Base-by-base conservation (phyloP, 2,888 invertebrate species). In the Augiades crinisus region DNA sequence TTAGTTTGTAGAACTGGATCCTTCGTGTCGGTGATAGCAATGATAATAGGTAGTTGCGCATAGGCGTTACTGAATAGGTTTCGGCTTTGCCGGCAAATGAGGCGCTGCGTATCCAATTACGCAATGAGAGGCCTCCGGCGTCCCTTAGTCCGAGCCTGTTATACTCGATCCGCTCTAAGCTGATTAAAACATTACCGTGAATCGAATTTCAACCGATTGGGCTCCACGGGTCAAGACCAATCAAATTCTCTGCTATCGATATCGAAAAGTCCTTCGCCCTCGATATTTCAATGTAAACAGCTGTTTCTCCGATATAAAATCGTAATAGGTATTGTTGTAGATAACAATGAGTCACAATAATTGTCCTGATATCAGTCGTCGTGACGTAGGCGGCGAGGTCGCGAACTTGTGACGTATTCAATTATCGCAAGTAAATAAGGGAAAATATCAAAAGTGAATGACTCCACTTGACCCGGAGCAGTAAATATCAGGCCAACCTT, bases 391-490 rank as follows among this genome's bases (percentile, higher is more conserved):
- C 43, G 43, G 46, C 51, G 63, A 70, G 73, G 68, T 74, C 73
- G 66, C 71, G 77, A 77, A 78, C 75, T 72, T 67, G 68, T 72
- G 70, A 74, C 73, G 74, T 75, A 75, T 76, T 76, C 73, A 80
- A 75, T 81, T 79, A 78, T 77, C 72, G 68, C 68, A 70, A 67
- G 68, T 44, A 56, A 66, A 70, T 68, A 69, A 72, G 72, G 74
- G 75, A 68, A 74, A 76, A 73, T 67, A 71, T 72, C 73, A 77
- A 81, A 81, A 80, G 85, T 81, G 78, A 86, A 84, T 75, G 80
- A 83, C 76, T 83, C 73, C 71, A 72, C 76, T 81, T 84, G 85
- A 84, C 83, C 80, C 76, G 75, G 73, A 78, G 78, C 73, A 72
- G 73, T 75, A 73, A 81, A 84, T 81, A 84, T 81, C 75, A 75